Percentiles rank a stretch among this genome's conserved stretches.
These are phyloP conservation scores for Meta bourneti DNA, from an alignment of 2,888 invertebrate genomes.

Conservation along the genomic window DNA sequence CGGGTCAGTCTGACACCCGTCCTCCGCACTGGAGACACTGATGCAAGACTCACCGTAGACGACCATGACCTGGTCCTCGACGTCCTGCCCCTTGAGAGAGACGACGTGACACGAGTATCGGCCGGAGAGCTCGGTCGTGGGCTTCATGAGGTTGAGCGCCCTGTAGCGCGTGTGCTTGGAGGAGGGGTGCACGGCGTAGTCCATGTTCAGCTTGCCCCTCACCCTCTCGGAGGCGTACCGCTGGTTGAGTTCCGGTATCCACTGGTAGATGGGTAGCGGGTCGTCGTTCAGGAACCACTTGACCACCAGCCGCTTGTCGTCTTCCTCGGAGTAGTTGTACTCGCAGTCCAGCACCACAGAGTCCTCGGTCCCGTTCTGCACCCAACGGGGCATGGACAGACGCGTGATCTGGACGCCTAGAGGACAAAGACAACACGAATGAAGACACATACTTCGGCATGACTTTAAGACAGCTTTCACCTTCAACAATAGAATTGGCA, in stretches of 20 bases:
- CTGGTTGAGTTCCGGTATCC: slow-evolving; percentile 78
- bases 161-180: slow-evolving; percentile 77
- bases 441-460: no score
- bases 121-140: slow-evolving; percentile 78
- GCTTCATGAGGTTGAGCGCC: slow-evolving; percentile 78
- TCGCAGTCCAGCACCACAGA: slow-evolving; percentile 78
- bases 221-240: slow-evolving; percentile 67
- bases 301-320: slow-evolving; percentile 78
- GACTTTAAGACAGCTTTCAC: no score
- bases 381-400: slow-evolving; percentile 76
- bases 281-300: slow-evolving; percentile 79
- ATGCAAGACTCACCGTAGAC: slow-evolving; percentile 78
- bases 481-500: no score
- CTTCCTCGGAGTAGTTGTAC: slow-evolving; percentile 77
- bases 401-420: slow-evolving; percentile 76
- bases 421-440: neutral
- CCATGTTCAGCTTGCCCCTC: slow-evolving; percentile 77
- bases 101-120: slow-evolving; percentile 78
- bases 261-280: slow-evolving; percentile 79
- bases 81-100: slow-evolving; percentile 77
- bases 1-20: no score
- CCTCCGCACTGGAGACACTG: no score
- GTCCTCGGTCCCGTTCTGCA: slow-evolving; percentile 78
- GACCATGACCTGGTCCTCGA: slow-evolving; percentile 77
- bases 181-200: slow-evolving; percentile 77